A percentile compares a stretch with the other conserved stretches of the same genome.
phyloP scores from a whole-genome alignment of 2,888 invertebrate species.

The Pachymerium ferrugineum region DNA sequence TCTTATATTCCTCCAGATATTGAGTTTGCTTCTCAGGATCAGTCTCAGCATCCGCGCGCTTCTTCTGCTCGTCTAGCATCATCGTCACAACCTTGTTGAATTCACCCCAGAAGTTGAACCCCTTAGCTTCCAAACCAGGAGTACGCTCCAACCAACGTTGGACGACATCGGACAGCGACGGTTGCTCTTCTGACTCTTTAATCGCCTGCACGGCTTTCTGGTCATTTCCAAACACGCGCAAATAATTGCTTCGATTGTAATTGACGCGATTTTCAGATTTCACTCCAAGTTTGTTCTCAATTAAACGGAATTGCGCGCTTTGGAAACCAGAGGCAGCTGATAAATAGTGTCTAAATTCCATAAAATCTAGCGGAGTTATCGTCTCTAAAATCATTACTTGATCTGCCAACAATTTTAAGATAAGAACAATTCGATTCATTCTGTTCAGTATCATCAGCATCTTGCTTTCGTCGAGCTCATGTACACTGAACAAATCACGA shows the following conservation, averaged over 20 bases:
- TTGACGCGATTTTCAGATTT: slow-evolving; percentile 74
- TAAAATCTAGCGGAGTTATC: slow-evolving; percentile 97
- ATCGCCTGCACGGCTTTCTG: slow-evolving; percentile 57
- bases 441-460: slow-evolving; percentile 88
- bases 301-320: slow-evolving; percentile 87
- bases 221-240: slow-evolving; percentile 74
- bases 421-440: slow-evolving; percentile 83
- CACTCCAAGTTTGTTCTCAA: slow-evolving; percentile 85
- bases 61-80: slow-evolving; percentile 61
- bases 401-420: slow-evolving; percentile 87
- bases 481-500: slow-evolving; percentile 65
- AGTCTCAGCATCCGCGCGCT: slow-evolving; percentile 58
- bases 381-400: slow-evolving; percentile 97
- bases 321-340: slow-evolving; percentile 97
- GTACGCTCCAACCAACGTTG: slow-evolving; percentile 86
- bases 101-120: slow-evolving; percentile 92
- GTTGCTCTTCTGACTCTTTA: slow-evolving; percentile 71
- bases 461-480: slow-evolving; percentile 74
- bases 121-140: slow-evolving; percentile 73
- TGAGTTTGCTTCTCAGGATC: slow-evolving; percentile 60
- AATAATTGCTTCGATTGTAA: slow-evolving; percentile 84
- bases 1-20: slow-evolving; percentile 66
- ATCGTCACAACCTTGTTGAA: slow-evolving; percentile 59
- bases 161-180: slow-evolving; percentile 76
- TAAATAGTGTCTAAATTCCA: slow-evolving; percentile 86